phyloP scores from a whole-genome alignment of 2,888 invertebrate genomes.

The Microchrysa polita region DNA sequence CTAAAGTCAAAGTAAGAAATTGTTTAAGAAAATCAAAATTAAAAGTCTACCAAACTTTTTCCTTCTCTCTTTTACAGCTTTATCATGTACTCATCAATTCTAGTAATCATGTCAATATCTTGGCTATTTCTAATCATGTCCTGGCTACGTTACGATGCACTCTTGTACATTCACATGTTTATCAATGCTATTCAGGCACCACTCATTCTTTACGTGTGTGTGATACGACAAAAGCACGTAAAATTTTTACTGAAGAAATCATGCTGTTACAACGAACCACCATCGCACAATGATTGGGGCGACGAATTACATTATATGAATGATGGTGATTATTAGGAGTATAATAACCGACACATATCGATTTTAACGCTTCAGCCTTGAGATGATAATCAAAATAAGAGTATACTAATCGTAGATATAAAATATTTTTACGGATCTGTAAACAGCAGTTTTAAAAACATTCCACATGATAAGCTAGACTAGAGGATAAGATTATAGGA shows the following conservation, averaged over 20 bases:
- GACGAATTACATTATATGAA: slow-evolving; percentile 91
- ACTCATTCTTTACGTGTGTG: slow-evolving; percentile 78
- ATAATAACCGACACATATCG: too few relatives aligned
- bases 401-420: too few relatives aligned
- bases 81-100: slow-evolving; percentile 79
- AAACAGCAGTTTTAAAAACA: not conserved
- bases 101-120: slow-evolving; percentile 77
- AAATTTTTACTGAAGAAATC: slow-evolving; percentile 81
- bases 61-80: slow-evolving; percentile 70
- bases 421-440: too few relatives aligned
- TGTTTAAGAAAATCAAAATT: slow-evolving; percentile 7
- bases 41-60: slow-evolving; percentile 7
- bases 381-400: too few relatives aligned
- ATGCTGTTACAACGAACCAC: slow-evolving; percentile 79
- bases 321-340: slow-evolving; percentile 65
- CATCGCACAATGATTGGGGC: slow-evolving; percentile 84
- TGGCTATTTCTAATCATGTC: slow-evolving; percentile 83
- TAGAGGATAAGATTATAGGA: not conserved
- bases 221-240: slow-evolving; percentile 81
- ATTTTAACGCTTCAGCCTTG: too few relatives aligned
- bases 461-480: slow-evolving; percentile 17
- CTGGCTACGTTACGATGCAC: slow-evolving; percentile 76
- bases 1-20: slow-evolving; percentile 79
- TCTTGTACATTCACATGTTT: slow-evolving; percentile 79
- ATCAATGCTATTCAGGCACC: slow-evolving; percentile 81